Percentiles rank a stretch among this genome's conserved stretches.
phyloP scores from a whole-genome alignment of 2,113 vertebrate genomes.

The Notarius lentiginosus region DNA sequence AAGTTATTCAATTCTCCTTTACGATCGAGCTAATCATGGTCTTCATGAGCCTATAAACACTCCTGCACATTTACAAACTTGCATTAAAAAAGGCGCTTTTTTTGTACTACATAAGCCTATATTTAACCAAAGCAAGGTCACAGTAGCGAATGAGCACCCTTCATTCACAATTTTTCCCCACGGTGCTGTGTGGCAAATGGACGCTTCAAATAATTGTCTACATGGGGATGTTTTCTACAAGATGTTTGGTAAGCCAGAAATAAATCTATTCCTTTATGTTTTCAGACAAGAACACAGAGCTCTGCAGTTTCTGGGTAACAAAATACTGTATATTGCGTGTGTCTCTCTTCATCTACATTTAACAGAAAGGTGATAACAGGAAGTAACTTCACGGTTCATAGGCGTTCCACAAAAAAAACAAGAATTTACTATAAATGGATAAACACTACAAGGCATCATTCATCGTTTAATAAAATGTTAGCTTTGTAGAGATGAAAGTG shows the following conservation, averaged over 20 bases:
- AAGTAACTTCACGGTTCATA: neutral
- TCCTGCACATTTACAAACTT: neutral
- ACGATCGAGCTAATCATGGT: neutral
- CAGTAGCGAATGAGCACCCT: neutral
- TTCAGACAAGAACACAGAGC: neutral
- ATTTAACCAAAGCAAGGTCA: neutral
- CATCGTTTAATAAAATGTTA: neutral
- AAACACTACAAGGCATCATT: neutral
- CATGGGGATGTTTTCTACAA: neutral
- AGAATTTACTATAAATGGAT: neutral
- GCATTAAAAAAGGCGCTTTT: too few species aligned
- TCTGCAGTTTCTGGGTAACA: neutral
- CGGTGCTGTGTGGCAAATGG: neutral
- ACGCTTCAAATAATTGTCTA: neutral
- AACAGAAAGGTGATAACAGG: neutral
- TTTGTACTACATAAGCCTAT: neutral
- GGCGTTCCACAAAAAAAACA: neutral
- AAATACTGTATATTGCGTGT: too few species aligned
- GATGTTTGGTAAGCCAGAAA: neutral
- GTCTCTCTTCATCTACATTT: neutral
- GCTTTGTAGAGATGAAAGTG: neutral
- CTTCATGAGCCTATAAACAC: neutral
- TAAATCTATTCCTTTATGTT: neutral
- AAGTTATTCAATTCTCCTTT: too few species aligned
- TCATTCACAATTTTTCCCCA: neutral